phyloP scores from a whole-genome alignment of 2,797 vertebrate species.

The Limnodromus scolopaceus region DNA sequence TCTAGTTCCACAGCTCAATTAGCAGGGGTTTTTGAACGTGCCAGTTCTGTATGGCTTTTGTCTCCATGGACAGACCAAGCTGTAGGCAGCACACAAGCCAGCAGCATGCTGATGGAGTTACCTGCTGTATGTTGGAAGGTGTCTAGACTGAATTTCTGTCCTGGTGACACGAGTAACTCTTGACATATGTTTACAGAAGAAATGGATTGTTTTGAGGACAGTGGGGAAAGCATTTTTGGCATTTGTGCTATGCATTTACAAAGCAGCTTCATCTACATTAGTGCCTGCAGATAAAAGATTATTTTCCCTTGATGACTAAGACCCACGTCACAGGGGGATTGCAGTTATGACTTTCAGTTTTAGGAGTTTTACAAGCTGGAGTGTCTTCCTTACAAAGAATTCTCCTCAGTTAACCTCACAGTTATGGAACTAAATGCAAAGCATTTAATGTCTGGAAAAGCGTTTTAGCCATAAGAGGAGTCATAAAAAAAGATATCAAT shows the following conservation, averaged over 20 bases:
- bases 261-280: background rate
- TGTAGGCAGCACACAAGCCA: background rate
- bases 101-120: background rate
- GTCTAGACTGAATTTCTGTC: background rate
- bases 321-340: background rate
- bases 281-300: background rate
- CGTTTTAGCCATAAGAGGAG: background rate
- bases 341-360: background rate
- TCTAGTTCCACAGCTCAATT: background rate
- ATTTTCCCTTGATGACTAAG: background rate
- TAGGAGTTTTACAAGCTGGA: background rate
- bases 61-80: background rate
- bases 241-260: background rate
- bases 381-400: background rate
- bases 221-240: background rate
- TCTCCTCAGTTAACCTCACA: slow-evolving; percentile 1
- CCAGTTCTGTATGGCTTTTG: background rate
- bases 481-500: background rate
- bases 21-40: background rate
- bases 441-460: background rate
- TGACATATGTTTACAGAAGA: slow-evolving; percentile 9
- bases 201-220: background rate
- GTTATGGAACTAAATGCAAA: background rate
- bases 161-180: background rate
- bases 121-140: background rate